phyloP scores from a whole-genome alignment of 2,888 invertebrate genomes.

The Autographa gamma region DNA sequence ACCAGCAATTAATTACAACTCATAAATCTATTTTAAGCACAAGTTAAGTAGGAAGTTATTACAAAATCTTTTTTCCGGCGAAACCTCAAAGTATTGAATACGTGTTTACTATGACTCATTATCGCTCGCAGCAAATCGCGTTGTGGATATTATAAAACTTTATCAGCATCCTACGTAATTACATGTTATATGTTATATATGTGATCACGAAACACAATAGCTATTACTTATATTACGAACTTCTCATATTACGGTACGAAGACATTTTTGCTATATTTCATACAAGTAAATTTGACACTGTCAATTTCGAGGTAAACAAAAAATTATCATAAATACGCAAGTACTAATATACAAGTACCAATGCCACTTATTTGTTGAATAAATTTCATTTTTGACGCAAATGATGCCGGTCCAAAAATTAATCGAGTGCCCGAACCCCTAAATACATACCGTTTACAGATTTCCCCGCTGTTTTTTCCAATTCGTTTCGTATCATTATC shows the following conservation, averaged over 20 bases:
- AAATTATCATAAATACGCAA: constrained; percentile 21
- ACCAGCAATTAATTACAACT: constrained; percentile 28
- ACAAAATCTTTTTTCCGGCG: not conserved
- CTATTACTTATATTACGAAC: constrained; percentile 16
- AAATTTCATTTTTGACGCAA: constrained; percentile 8
- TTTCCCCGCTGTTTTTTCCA: constrained; percentile 50
- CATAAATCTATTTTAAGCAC: not conserved
- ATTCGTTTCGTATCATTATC: constrained; percentile 46
- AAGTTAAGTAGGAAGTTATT: not conserved
- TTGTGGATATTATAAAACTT: constrained; percentile 47
- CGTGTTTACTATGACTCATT: constrained; percentile 51
- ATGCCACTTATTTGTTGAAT: not conserved
- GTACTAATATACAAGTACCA: too few relatives aligned
- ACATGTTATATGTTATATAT: constrained; percentile 36
- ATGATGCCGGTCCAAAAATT: constrained; percentile 9
- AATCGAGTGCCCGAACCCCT: constrained; percentile 9
- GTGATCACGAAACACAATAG: constrained; percentile 34
- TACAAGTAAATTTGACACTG: not conserved
- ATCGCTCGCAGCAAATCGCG: constrained; percentile 54
- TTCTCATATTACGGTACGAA: constrained; percentile 28
- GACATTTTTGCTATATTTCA: not conserved
- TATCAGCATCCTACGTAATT: constrained; percentile 50
- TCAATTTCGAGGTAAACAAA: constrained; percentile 14
- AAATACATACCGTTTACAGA: constrained; percentile 42
- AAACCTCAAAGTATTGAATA: constrained; percentile 27